Evolutionary conservation across 1,140 invertebrate species (phyloP).

Genomic region (Chironomus tepperi): DNA sequence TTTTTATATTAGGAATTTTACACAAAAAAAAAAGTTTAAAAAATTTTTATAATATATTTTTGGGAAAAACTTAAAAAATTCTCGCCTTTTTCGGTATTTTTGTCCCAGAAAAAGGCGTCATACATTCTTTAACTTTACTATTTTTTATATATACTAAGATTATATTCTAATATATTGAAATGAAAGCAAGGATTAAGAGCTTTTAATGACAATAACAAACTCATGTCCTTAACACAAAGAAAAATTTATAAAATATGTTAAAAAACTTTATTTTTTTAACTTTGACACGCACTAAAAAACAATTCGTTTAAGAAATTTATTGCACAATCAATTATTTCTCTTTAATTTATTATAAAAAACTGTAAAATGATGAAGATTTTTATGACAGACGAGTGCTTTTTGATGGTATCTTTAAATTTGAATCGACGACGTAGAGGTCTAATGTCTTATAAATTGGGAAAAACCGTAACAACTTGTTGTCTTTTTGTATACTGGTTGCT

Average conservation of each 20-base stretch:
- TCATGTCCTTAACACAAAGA: not conserved
- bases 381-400: too few relatives aligned
- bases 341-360: not conserved
- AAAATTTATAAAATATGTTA: not conserved
- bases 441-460: too few relatives aligned
- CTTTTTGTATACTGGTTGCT: too few relatives aligned
- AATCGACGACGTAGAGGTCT: too few relatives aligned
- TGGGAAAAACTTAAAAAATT: not conserved
- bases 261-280: not conserved
- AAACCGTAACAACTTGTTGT: too few relatives aligned
- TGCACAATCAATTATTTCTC: not conserved
- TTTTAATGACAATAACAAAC: conserved; percentile 19
- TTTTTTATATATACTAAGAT: not conserved
- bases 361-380: too few relatives aligned
- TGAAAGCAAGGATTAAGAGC: not conserved
- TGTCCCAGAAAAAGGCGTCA: not conserved
- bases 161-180: not conserved
- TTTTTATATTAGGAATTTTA: not conserved
- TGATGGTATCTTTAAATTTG: too few relatives aligned
- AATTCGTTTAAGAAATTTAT: not conserved
- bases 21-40: not conserved
- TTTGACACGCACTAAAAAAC: conserved; percentile 6
- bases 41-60: not conserved
- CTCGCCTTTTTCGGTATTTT: not conserved
- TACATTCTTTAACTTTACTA: not conserved